These are phyloP conservation scores for Halocaridina rubra DNA, from an alignment of 2,888 invertebrate species.

Conservation along the genomic window DNA sequence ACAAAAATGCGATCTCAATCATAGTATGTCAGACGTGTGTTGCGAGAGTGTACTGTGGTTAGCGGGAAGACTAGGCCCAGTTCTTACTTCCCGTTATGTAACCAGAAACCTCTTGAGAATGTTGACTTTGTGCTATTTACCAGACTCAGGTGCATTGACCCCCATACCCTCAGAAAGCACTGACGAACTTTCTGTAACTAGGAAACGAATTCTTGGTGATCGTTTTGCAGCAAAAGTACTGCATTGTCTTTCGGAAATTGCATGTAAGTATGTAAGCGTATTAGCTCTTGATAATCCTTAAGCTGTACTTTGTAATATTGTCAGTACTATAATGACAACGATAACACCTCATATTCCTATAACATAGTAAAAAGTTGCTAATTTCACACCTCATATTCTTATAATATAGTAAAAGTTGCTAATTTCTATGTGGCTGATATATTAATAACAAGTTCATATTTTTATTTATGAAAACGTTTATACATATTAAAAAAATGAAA, in stretches of 20 bases:
- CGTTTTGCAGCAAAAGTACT: conserved; percentile 86
- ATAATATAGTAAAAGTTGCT: too few species aligned
- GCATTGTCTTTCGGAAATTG: conserved; percentile 88
- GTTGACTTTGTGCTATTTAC: conserved; percentile 92
- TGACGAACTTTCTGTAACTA: conserved; percentile 55
- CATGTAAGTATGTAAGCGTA: conserved; percentile 76
- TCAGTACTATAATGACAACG: too few species aligned
- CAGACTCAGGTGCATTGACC: conserved; percentile 54
- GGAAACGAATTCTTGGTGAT: conserved; percentile 77
- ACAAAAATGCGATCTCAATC: conserved; percentile 28
- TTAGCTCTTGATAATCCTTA: too few species aligned
- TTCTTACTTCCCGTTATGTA: conserved; percentile 89
- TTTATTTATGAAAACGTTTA: too few species aligned
- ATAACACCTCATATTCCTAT: too few species aligned
- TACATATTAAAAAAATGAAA: too few species aligned
- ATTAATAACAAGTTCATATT: too few species aligned
- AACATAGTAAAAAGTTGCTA: too few species aligned
- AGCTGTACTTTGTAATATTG: too few species aligned
- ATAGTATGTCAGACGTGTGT: conserved; percentile 78
- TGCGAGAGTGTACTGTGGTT: conserved; percentile 91
- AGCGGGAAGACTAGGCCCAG: conserved; percentile 92
- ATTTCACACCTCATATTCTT: too few species aligned
- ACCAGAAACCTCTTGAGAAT: conserved; percentile 92
- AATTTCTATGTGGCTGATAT: too few species aligned
- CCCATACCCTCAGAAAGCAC: conserved; percentile 33